A percentile compares a stretch with the other conserved stretches of the same genome.
These are phyloP conservation scores for Bombus balteatus DNA, from an alignment of 1,140 invertebrate species.

Conservation along the genomic window DNA sequence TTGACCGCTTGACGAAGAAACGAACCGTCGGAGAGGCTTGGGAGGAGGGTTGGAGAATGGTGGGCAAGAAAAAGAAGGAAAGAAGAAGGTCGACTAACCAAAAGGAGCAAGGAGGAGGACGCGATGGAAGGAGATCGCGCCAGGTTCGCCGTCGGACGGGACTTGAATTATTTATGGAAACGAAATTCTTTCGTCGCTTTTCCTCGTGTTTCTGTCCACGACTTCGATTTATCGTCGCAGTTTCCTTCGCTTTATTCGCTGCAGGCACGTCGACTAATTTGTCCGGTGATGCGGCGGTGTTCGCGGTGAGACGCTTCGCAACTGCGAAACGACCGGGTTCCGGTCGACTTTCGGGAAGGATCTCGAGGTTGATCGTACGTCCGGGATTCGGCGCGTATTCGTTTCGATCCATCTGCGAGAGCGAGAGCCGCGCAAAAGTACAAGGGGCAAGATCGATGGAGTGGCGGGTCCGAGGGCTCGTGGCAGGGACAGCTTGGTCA, in stretches of 20 bases:
- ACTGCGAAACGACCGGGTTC: neutral
- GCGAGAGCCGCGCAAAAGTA: slow-evolving; percentile 10
- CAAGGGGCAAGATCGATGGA: slow-evolving; percentile 61
- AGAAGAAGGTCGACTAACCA: neutral
- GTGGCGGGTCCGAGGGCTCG: slow-evolving; percentile 42
- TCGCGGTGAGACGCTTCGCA: neutral
- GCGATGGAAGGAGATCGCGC: neutral
- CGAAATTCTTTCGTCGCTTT: slow-evolving; percentile 36
- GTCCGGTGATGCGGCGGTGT: neutral
- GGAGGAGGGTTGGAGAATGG: neutral
- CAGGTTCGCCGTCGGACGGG: slow-evolving; percentile 51
- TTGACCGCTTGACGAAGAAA: slow-evolving; percentile 52
- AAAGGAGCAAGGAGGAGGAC: neutral
- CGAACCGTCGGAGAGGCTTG: neutral
- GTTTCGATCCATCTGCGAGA: neutral
- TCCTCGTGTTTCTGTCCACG: neutral
- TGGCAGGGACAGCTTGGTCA: slow-evolving; percentile 69
- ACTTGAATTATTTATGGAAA: slow-evolving; percentile 70
- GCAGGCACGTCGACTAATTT: slow-evolving; percentile 17
- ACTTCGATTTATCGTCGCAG: slow-evolving; percentile 44
- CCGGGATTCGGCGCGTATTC: neutral
- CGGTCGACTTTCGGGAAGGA: neutral
- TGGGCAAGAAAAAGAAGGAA: neutral
- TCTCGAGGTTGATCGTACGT: too few relatives aligned
- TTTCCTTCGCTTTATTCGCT: neutral